Evolutionary conservation across 1,140 invertebrate genomes (phyloP).

Genomic region (Polypedilum vanderplanki): DNA sequence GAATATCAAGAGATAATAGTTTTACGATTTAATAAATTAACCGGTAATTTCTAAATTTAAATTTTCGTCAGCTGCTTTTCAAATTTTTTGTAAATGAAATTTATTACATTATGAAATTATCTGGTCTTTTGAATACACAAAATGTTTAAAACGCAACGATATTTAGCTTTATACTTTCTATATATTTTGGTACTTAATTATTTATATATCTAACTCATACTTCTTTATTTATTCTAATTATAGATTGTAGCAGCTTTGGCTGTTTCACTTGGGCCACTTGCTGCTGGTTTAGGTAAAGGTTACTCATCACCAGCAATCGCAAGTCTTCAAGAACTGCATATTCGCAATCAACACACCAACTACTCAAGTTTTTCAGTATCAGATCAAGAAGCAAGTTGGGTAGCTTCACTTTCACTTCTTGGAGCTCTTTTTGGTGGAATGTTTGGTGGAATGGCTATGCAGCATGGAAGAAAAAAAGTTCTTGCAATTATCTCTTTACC

Average conservation of each 20-base stretch:
- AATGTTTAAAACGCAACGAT: too few species aligned
- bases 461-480: slow-evolving; percentile 64
- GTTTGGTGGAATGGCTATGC: slow-evolving; percentile 69
- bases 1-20: too few species aligned
- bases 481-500: slow-evolving; percentile 67
- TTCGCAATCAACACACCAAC: slow-evolving; percentile 38
- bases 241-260: slow-evolving; percentile 70
- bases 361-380: slow-evolving; percentile 54
- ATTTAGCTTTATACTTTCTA: too few species aligned
- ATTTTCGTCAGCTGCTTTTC: too few species aligned
- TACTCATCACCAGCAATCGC: slow-evolving; percentile 79
- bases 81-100: too few species aligned
- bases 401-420: slow-evolving; percentile 70
- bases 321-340: slow-evolving; percentile 59
- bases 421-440: slow-evolving; percentile 74
- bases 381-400: slow-evolving; percentile 73
- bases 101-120: too few species aligned
- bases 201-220: too few species aligned
- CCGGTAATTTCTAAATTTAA: too few species aligned
- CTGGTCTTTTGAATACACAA: too few species aligned
- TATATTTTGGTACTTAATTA: too few species aligned
- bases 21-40: too few species aligned
- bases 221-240: too few species aligned
- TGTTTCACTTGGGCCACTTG: slow-evolving; percentile 72
- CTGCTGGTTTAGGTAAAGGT: slow-evolving; percentile 74